Conservation (phyloP, 2,797 vertebrate genomes). For the Rhinophrynus dorsalis region DNA sequence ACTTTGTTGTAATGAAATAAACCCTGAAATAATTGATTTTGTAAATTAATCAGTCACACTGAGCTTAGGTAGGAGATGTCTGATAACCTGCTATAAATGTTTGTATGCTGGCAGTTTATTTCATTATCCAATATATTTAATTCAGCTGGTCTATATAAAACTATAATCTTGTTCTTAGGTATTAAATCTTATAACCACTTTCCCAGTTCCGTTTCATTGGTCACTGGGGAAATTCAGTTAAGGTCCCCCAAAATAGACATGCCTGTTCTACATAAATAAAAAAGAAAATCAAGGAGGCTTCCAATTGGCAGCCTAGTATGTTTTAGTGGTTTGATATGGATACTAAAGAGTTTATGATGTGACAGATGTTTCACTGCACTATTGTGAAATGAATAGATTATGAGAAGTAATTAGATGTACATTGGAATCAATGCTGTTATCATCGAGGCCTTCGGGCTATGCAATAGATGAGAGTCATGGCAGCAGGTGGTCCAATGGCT, state of each 20-base stretch:
- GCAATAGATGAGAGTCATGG: constrained; percentile 82
- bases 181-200: constrained; percentile 58
- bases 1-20: constrained; percentile 60
- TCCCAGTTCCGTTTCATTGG: constrained; percentile 64
- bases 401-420: constrained; percentile 99
- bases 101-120: constrained; percentile 60
- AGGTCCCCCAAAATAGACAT: constrained; percentile 68
- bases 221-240: constrained; percentile 69
- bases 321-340: constrained; percentile 83
- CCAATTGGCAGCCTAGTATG: constrained; percentile 77
- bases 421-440: constrained; percentile 99
- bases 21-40: constrained; percentile 64
- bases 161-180: constrained; percentile 57
- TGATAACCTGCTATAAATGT: constrained; percentile 59
- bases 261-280: constrained; percentile 75
- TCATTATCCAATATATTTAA: constrained; percentile 64
- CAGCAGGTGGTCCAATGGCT: constrained; percentile 85
- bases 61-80: constrained; percentile 55
- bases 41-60: constrained; percentile 62
- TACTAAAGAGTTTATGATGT: constrained; percentile 90
- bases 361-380: constrained; percentile 97
- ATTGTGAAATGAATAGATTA: constrained; percentile 99
- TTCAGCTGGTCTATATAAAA: constrained; percentile 54
- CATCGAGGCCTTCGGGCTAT: constrained; percentile 91
- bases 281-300: constrained; percentile 68